Evolutionary conservation across 2,113 vertebrate genomes (phyloP), one percentile per base, ranked within the genome.

Genomic region (Thunnus maccoyii): DNA sequence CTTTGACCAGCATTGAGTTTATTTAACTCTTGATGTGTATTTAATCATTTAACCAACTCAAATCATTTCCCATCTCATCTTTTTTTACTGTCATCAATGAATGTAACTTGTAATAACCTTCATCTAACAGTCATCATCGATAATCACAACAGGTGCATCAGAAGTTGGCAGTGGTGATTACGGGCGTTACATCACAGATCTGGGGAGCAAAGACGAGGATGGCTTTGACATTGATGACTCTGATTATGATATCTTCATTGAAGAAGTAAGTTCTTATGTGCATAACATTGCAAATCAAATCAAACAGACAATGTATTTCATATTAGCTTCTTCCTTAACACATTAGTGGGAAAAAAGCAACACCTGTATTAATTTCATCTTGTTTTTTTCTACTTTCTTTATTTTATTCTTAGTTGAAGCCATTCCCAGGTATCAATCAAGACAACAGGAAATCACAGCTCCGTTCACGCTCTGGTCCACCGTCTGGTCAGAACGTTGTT

Each of bases 201-300:
- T 89, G 7, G 90, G 90, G 54, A 83, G 72, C 55, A 88, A 89
- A 60, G 96, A 97, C 22, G 96, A 96, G 5, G 96, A 97, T 22
- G 93, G 93, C 27, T 95, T 96, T 71, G 95, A 94, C 62, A 80
- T 96, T 0, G 97, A 99, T 27, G 96, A 97, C 85, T 96, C 97
- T 0, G 97, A 99, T 89, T 96, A 97, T 3, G 97, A 98, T 73
- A 81, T 97, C 66, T 97, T 97, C 71, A 96, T 97, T 54, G 97
- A 99, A 81, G 96, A 99, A 96, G 98, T 72, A 58, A 58, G 69
- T 57, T 18, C 7, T 41, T n/a, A 18, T 4, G 7, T 7, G 16
- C 4, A 16, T 57, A 9, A 41, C 36, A 7, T 41, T 41, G 6
- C 7, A 41, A 41, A 41, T 41, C 36, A 18, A 46, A 30, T 32